A percentile compares a stretch with the other conserved stretches of the same genome.
Evolutionary conservation across 2,888 invertebrate species (phyloP).

Genomic region (Trachelus troglodyta): DNA sequence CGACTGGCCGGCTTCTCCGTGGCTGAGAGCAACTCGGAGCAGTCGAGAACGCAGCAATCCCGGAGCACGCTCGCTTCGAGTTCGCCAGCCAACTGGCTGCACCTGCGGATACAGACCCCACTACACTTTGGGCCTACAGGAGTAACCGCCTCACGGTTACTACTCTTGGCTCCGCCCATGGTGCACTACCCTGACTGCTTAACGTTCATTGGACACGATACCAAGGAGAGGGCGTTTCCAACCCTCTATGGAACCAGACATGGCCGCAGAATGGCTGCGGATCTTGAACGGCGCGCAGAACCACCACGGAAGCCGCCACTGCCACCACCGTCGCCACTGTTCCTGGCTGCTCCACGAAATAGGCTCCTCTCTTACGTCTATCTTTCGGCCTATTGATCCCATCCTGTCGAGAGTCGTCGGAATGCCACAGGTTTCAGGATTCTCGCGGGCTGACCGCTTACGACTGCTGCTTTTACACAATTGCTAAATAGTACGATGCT

Average conservation of each 20-base stretch:
- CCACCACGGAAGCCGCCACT: slow-evolving; percentile 17
- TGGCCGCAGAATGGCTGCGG: slow-evolving; percentile 61
- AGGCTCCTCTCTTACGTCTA: slow-evolving; percentile 3
- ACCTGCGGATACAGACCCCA: slow-evolving; percentile 49
- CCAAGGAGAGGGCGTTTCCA: slow-evolving; percentile 41
- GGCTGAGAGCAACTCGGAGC: background rate
- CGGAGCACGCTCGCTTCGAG: slow-evolving; percentile 58
- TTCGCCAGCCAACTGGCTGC: slow-evolving; percentile 63
- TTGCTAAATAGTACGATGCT: background rate
- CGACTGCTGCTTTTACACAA: background rate
- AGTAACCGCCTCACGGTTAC: slow-evolving; percentile 27
- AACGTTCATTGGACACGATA: slow-evolving; percentile 40
- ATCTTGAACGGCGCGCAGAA: slow-evolving; percentile 15
- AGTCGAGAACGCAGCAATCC: slow-evolving; percentile 20
- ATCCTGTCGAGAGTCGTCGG: slow-evolving; percentile 16
- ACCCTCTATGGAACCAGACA: slow-evolving; percentile 36
- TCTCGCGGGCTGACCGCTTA: background rate
- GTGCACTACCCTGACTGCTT: slow-evolving; percentile 5
- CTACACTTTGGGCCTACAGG: slow-evolving; percentile 39
- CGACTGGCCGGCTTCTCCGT: background rate
- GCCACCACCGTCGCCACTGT: slow-evolving; percentile 43
- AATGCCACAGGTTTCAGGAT: slow-evolving; percentile 52
- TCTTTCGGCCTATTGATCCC: slow-evolving; percentile 18
- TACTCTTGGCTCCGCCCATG: slow-evolving; percentile 9
- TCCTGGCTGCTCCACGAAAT: slow-evolving; percentile 40